Conservation (phyloP, 2,888 invertebrate species). For the Agrenia bidenticulata region DNA sequence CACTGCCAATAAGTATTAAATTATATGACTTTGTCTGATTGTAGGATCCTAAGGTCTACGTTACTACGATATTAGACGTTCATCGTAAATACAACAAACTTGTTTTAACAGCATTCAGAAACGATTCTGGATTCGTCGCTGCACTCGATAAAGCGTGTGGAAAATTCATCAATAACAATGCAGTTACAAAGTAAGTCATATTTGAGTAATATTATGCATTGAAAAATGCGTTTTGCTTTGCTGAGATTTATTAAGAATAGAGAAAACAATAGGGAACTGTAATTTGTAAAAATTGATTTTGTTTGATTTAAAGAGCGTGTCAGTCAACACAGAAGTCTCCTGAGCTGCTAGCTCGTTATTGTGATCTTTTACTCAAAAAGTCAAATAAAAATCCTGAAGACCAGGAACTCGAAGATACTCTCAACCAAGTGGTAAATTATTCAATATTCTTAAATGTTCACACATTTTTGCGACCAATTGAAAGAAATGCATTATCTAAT, state of each 20-base stretch:
- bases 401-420: constrained; percentile 93
- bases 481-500: background rate
- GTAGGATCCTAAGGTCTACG: constrained; percentile 33
- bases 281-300: too few relatives aligned
- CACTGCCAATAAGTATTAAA: too few relatives aligned
- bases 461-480: background rate
- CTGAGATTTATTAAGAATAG: too few relatives aligned
- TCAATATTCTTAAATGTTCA: background rate
- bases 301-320: constrained; percentile 31
- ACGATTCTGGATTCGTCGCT: constrained; percentile 35
- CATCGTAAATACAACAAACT: constrained; percentile 31
- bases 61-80: constrained; percentile 28
- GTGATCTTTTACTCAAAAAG: constrained; percentile 94
- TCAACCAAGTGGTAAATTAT: constrained; percentile 85
- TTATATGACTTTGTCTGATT: constrained; percentile 2
- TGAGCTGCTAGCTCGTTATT: constrained; percentile 95
- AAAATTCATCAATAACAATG: constrained; percentile 36
- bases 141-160: constrained; percentile 39
- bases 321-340: constrained; percentile 73
- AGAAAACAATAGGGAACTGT: too few relatives aligned
- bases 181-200: constrained; percentile 26
- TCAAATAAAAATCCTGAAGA: constrained; percentile 98
- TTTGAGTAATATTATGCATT: too few relatives aligned
- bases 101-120: constrained; percentile 25
- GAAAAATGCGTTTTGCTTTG: too few relatives aligned